Percentiles rank a stretch among this genome's conserved stretches.
Evolutionary conservation across 1,140 invertebrate species (phyloP).

Genomic region (Orius laevigatus): DNA sequence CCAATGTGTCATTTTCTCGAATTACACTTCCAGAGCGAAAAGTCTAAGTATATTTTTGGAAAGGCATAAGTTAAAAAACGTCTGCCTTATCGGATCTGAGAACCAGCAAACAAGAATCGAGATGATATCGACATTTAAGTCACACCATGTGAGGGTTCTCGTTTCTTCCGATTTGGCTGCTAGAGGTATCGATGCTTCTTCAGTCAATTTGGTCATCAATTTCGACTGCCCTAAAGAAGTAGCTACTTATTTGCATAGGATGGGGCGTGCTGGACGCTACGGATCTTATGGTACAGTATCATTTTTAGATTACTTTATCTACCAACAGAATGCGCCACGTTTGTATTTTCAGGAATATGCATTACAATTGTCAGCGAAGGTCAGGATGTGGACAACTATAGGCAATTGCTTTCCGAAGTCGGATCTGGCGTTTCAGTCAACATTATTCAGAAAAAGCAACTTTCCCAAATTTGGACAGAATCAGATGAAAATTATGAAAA

Average conservation of each 20-base stretch:
- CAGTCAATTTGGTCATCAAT: slow-evolving; percentile 88
- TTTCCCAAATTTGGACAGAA: too few species aligned
- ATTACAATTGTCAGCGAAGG: too few species aligned
- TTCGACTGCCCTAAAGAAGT: slow-evolving; percentile 68
- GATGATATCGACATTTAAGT: slow-evolving; percentile 8
- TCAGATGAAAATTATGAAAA: too few species aligned
- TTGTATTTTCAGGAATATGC: too few species aligned
- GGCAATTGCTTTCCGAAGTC: too few species aligned
- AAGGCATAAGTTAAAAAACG: slow-evolving; percentile 34
- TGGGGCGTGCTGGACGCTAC: slow-evolving; percentile 85
- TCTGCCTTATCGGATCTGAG: slow-evolving; percentile 15
- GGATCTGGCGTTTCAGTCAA: too few species aligned
- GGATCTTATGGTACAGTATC: slow-evolving; percentile 50
- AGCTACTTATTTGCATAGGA: slow-evolving; percentile 87
- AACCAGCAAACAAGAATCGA: slow-evolving; percentile 10
- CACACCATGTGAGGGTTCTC: slow-evolving; percentile 50
- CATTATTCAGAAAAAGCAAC: too few species aligned
- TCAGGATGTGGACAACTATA: too few species aligned
- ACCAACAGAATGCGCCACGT: too few species aligned
- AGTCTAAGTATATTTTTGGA: slow-evolving; percentile 53
- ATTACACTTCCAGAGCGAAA: slow-evolving; percentile 61
- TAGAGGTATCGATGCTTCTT: slow-evolving; percentile 76
- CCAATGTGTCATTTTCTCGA: slow-evolving; percentile 83
- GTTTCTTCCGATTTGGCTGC: slow-evolving; percentile 82
- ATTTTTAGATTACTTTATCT: too few species aligned